Evolutionary conservation across 2,797 vertebrate genomes (phyloP), one percentile per base, ranked within the genome.

Genomic region (Malurus leucopterus): DNA sequence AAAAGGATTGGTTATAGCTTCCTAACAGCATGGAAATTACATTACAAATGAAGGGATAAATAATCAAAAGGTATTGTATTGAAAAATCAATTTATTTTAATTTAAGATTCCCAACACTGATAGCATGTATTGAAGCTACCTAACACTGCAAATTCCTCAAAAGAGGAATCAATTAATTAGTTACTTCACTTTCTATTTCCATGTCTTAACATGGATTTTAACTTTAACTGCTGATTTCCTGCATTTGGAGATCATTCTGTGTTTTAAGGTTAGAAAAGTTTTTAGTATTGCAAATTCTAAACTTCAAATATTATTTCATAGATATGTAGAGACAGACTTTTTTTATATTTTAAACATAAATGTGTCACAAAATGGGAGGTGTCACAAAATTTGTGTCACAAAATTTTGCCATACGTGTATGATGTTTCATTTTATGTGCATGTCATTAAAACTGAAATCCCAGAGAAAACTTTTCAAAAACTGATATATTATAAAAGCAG

Each of bases 271-370:
- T 32, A 76, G 40, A 67, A 38, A 79, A 89, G 62, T 58, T 50
- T 83, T 90, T 64, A 90, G n/a, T 50, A 94, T 94, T 87, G 41
- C 23, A 95, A 96, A 94, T 93, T 88, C 79, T 94, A 89, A 94
- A 94, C 86, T 93, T 95, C 80, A 83, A 94, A 91, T 85, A 87
- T 71, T 59, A 94, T 91, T 96, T 97, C 93, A 94, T 85, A 93
- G 57, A 53, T 76, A 88, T 78, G 65, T 64, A 94, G 40, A 84
- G 91, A 95, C 71, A 95, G 96, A 95, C 93, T 90, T 95, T 94
- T 96, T 93, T 97, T 96, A 96, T 97, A 96, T 95, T 97, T 94
- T 96, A 97, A 97, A 96, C 85, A 95, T 38, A 62, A 97, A 97
- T 90, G 86, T 94, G 92, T 93, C 67, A 95, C 82, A 61, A 6